Evolutionary conservation across 2,888 invertebrate species (phyloP).

Genomic region (Tetragonula carbonaria): DNA sequence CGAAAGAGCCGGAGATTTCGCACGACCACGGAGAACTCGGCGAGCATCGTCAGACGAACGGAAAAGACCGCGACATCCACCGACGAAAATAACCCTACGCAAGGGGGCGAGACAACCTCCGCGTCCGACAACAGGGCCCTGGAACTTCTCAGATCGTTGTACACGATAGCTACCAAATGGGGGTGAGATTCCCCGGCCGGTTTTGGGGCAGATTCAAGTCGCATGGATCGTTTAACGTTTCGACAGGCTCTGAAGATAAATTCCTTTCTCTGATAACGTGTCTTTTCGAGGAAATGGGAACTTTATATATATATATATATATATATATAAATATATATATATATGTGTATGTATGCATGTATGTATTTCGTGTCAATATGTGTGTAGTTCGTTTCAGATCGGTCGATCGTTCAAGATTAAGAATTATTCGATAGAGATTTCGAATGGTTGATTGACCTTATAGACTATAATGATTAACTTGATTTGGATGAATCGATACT

Average conservation of each 20-base stretch:
- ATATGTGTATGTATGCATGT: not conserved
- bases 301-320: not conserved
- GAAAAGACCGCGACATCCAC: conserved; percentile 75
- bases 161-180: conserved; percentile 93
- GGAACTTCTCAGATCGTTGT: conserved; percentile 92
- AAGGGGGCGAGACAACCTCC: conserved; percentile 79
- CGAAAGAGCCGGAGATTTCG: conserved; percentile 78
- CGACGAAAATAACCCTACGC: conserved; percentile 79
- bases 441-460: no score
- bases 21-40: conserved; percentile 77
- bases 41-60: conserved; percentile 75
- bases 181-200: conserved; percentile 84
- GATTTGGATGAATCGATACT: no score
- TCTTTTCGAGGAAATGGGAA: not conserved
- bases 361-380: not conserved
- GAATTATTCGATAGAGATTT: no score
- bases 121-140: conserved; percentile 91
- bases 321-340: no score
- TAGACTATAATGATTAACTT: no score
- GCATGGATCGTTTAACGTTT: conserved; percentile 18
- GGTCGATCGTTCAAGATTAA: not conserved
- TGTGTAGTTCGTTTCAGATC: not conserved
- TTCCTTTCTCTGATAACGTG: conserved; percentile 1
- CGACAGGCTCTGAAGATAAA: conserved; percentile 18
- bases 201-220: not conserved